phyloP scores from a whole-genome alignment of 2,113 vertebrate species.

The Euleptes europaea region DNA sequence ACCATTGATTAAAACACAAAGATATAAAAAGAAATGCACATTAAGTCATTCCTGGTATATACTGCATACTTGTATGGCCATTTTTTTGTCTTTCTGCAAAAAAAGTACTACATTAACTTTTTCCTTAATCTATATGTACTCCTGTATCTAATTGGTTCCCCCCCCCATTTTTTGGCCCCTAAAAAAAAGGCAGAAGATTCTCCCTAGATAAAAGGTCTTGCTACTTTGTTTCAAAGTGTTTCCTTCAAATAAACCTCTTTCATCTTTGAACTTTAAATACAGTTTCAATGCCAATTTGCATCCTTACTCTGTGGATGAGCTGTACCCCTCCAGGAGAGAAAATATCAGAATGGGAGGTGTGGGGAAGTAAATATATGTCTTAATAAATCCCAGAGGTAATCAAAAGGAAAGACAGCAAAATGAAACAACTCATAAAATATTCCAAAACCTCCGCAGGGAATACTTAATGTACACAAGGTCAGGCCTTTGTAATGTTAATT shows the following conservation, averaged over 20 bases:
- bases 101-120: neutral
- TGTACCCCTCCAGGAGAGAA: slow-evolving; percentile 55
- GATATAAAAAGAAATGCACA: too few relatives aligned
- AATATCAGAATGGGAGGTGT: neutral
- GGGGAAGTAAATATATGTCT: slow-evolving; percentile 54
- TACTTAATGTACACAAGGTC: slow-evolving; percentile 79
- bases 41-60: neutral
- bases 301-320: slow-evolving; percentile 60
- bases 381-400: slow-evolving; percentile 86
- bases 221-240: slow-evolving; percentile 68
- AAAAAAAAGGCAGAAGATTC: slow-evolving; percentile 20
- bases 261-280: slow-evolving; percentile 76
- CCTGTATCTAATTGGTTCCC: neutral
- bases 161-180: neutral
- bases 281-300: slow-evolving; percentile 67
- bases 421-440: slow-evolving; percentile 82
- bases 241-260: slow-evolving; percentile 72
- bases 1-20: too few relatives aligned
- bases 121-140: neutral
- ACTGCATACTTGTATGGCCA: neutral
- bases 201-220: slow-evolving; percentile 66
- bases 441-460: slow-evolving; percentile 75
- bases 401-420: slow-evolving; percentile 75
- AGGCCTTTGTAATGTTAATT: slow-evolving; percentile 88
- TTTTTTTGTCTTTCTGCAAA: too few relatives aligned